Percentiles rank a stretch among this genome's conserved stretches.
phyloP scores from a whole-genome alignment of 1,140 invertebrate species.

The Drosophila erecta region DNA sequence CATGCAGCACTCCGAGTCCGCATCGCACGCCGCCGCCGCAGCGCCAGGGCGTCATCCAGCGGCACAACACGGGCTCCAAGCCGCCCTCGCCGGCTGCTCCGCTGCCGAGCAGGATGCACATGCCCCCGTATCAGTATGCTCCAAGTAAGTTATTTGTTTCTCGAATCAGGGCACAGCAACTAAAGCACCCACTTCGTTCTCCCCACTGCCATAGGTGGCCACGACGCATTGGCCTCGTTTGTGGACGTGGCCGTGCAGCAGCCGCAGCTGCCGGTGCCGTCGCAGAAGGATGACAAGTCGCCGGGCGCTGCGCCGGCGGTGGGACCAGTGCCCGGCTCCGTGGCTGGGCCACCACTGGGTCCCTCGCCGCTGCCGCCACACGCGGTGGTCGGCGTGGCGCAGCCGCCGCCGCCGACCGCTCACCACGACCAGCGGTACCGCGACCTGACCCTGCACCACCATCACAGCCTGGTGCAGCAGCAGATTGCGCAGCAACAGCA shows the following conservation, averaged over 20 bases:
- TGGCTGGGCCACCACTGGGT: constrained; percentile 3
- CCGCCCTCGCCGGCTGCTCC: constrained; percentile 84
- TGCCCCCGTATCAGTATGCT: constrained; percentile 85
- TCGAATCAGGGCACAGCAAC: not conserved
- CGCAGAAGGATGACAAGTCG: constrained; percentile 78
- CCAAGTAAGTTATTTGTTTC: constrained; percentile 75
- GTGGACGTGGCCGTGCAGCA: constrained; percentile 95
- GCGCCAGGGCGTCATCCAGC: constrained; percentile 48
- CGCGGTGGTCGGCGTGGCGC: constrained; percentile 44
- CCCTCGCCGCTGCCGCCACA: constrained; percentile 50
- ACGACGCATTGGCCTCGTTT: constrained; percentile 93
- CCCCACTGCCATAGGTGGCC: constrained; percentile 85
- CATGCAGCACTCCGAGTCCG: constrained; percentile 85
- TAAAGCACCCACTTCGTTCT: not conserved
- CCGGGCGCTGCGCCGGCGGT: constrained; percentile 26
- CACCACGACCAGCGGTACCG: constrained; percentile 78
- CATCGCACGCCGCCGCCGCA: constrained; percentile 86
- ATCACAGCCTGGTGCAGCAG: constrained; percentile 76
- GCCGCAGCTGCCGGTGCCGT: constrained; percentile 92
- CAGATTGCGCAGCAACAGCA: constrained; percentile 65
- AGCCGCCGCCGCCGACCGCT: constrained; percentile 47
- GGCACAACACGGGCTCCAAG: constrained; percentile 53
- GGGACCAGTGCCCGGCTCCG: not conserved
- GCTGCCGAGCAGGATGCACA: constrained; percentile 72
- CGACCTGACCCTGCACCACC: constrained; percentile 83